Evolutionary conservation across 2,888 invertebrate species (phyloP).

Genomic region (Heliconius hortense): DNA sequence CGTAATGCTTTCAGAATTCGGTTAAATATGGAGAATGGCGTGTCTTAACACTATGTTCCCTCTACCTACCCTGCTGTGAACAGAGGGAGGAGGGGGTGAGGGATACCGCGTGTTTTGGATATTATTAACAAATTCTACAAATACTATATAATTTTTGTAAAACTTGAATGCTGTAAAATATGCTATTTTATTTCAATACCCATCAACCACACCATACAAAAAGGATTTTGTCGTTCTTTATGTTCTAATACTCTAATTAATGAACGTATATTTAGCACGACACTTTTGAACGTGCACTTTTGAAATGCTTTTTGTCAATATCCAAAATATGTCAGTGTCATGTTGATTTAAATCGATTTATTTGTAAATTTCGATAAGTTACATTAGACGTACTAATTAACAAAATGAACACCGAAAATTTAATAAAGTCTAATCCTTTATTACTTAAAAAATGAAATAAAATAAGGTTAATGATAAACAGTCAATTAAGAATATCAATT

Average conservation of each 20-base stretch:
- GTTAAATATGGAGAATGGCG: too few relatives aligned
- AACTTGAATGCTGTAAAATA: too few relatives aligned
- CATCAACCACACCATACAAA: too few relatives aligned
- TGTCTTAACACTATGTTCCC: not conserved
- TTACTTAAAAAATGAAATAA: constrained; percentile 19
- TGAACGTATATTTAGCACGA: not conserved
- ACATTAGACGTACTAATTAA: not conserved
- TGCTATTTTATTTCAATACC: too few relatives aligned
- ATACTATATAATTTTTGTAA: not conserved
- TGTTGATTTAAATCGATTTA: constrained; percentile 5
- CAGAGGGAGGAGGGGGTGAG: too few relatives aligned
- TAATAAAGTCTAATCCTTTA: not conserved
- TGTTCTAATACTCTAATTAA: not conserved
- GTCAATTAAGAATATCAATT: constrained; percentile 30
- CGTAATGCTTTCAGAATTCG: too few relatives aligned
- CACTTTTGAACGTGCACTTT: not conserved
- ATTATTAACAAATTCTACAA: not conserved
- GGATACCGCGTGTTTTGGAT: too few relatives aligned
- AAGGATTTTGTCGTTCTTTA: too few relatives aligned
- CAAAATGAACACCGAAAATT: not conserved
- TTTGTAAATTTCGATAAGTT: constrained; percentile 6
- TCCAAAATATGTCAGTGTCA: not conserved
- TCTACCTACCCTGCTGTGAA: too few relatives aligned
- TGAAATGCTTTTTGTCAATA: not conserved
- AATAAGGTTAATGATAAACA: not conserved